Conservation (phyloP, 2,888 invertebrate species). For the Sympetrum striolatum region DNA sequence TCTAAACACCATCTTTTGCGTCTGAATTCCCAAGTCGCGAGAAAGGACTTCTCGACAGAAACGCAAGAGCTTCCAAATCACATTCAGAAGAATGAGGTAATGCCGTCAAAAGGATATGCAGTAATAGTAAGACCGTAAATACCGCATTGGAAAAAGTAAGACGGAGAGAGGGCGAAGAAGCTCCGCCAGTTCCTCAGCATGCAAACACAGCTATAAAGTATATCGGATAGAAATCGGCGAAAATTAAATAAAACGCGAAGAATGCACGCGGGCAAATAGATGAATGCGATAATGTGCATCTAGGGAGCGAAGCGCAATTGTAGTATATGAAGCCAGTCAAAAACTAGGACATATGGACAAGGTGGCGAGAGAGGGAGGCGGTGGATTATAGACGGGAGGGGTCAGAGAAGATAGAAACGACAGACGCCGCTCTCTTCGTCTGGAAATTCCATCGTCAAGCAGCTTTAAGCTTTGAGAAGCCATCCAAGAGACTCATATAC, state of each 20-base stretch:
- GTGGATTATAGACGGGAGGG: background rate
- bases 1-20: no score
- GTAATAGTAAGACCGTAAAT: no score
- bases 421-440: slow-evolving; percentile 9
- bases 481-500: background rate
- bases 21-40: no score
- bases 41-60: no score
- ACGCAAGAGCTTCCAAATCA: no score
- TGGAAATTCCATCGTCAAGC: slow-evolving; percentile 22
- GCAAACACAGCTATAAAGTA: background rate
- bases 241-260: background rate
- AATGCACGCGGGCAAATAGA: background rate
- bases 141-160: no score
- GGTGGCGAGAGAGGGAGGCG: background rate
- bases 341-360: slow-evolving; percentile 25
- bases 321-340: slow-evolving; percentile 30
- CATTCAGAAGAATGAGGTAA: no score
- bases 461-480: slow-evolving; percentile 8
- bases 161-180: background rate
- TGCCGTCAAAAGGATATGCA: no score
- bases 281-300: background rate
- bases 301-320: background rate
- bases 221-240: background rate
- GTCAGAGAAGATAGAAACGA: background rate
- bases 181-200: background rate